A percentile compares a stretch with the other conserved stretches of the same genome.
Conservation (phyloP, 2,113 vertebrate species). For the Camelus dromedarius region DNA sequence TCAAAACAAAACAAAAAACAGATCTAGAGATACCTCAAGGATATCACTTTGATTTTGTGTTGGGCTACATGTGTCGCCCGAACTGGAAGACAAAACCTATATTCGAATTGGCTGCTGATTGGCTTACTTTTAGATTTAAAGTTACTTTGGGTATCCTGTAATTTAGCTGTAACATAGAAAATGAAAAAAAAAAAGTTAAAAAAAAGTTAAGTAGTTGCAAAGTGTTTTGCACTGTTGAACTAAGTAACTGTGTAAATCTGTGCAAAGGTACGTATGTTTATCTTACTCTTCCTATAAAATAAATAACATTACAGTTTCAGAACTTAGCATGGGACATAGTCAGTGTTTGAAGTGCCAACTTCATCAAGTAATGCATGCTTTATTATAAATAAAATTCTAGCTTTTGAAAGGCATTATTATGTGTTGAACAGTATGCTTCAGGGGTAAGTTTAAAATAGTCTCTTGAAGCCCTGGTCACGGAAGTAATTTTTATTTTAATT, state of each 20-base stretch:
- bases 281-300: conserved; percentile 86
- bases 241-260: conserved; percentile 81
- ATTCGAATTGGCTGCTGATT: conserved; percentile 86
- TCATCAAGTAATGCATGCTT: conserved; percentile 87
- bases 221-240: conserved; percentile 83
- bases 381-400: conserved; percentile 82
- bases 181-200: conserved; percentile 69
- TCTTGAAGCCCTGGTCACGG: conserved; percentile 84
- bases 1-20: conserved; percentile 91
- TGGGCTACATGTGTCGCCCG: conserved; percentile 79
- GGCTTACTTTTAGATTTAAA: conserved; percentile 84
- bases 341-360: conserved; percentile 87
- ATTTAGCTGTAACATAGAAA: conserved; percentile 87
- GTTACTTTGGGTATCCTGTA: conserved; percentile 83
- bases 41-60: conserved; percentile 83
- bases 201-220: conserved; percentile 83
- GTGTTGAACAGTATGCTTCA: conserved; percentile 82
- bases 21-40: conserved; percentile 98
- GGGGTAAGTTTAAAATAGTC: conserved; percentile 83
- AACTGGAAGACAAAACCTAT: conserved; percentile 72
- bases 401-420: conserved; percentile 85
- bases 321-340: conserved; percentile 82
- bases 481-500: conserved; percentile 83
- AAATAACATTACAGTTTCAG: conserved; percentile 83
- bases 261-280: conserved; percentile 84